Conservation (phyloP, 1,140 invertebrate species). For the Nephotettix cincticeps region DNA sequence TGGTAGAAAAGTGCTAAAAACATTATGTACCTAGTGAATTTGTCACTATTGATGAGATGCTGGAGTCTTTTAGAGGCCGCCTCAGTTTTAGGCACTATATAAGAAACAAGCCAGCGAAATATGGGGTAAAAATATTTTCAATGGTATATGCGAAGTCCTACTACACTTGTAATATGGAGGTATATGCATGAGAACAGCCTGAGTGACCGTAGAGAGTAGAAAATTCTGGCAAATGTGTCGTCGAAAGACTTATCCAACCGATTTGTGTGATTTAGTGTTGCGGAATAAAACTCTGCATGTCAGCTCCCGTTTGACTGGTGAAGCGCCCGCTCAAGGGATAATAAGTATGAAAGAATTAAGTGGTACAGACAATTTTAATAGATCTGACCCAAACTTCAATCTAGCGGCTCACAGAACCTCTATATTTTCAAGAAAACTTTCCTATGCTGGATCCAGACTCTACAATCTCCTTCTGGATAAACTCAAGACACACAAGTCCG, state of each 20-base stretch:
- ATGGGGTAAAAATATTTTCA: slow-evolving; percentile 44
- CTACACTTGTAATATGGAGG: slow-evolving; percentile 40
- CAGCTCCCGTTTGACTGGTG: too few relatives aligned
- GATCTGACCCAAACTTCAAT: too few relatives aligned
- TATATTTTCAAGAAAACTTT: too few relatives aligned
- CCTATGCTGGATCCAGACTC: too few relatives aligned
- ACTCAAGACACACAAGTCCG: background rate
- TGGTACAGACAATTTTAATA: too few relatives aligned
- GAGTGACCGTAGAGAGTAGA: slow-evolving; percentile 42
- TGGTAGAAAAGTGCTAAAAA: slow-evolving; percentile 45
- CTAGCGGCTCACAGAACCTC: too few relatives aligned
- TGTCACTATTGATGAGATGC: slow-evolving; percentile 49
- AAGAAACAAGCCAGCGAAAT: slow-evolving; percentile 47
- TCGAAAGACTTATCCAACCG: too few relatives aligned
- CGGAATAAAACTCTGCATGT: too few relatives aligned
- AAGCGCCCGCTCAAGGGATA: too few relatives aligned
- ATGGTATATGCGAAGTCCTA: slow-evolving; percentile 39
- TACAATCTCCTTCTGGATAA: background rate
- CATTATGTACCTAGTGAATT: slow-evolving; percentile 42
- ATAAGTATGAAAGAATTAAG: too few relatives aligned
- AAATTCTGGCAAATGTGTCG: too few relatives aligned
- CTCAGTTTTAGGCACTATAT: slow-evolving; percentile 48
- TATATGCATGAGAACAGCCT: slow-evolving; percentile 42
- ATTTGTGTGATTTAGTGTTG: too few relatives aligned
- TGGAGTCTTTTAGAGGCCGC: slow-evolving; percentile 45